Base-by-base conservation (phyloP, 1,140 invertebrate genomes). In the Tenebrio molitor region DNA sequence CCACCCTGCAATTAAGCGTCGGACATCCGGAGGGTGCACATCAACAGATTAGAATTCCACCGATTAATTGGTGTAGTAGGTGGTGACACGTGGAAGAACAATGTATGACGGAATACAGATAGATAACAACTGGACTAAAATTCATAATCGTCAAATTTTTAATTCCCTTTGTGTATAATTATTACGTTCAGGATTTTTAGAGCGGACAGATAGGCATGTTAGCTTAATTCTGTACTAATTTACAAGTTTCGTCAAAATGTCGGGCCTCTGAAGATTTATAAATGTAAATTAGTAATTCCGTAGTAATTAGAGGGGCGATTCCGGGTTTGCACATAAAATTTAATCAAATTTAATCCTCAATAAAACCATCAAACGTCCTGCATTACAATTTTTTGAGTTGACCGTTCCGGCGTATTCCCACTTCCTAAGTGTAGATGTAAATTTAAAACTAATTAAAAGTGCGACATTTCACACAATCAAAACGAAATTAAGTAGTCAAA, bases 401-500 rank as follows among this genome's bases (percentile, higher is more conserved):
- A 39, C 36, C 36, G 12, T 39, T 12, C 2, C 2, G n/a, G 12
- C 58, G 5, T 64, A 5, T 33, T 21, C 7, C 8, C 41, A 12
- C 15, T 71, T 46, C 21, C n/a, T 15, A 65, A 71, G 12, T 46
- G 5, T 15, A 17, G 39, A 65, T 34, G 53, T 71, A 71, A 71
- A 71, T 68, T 74, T 62, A 33, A 53, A 74, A 74, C 72, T 74
- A 74, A 74, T 74, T 74, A 74, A 74, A 74, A 69, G 65, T 69
- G 33, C 53, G 41, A 69, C 66, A 70, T 74, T 74, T 74, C 44
- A 34, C 67, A 74, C 72, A 74, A 74, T 74, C 67, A 69, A 74
- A 74, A 74, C 50, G 64, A 68, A 74, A 74, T 74, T 74, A 74
- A 74, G 72, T 74, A 74, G 72, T 70, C 72, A 74, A 74, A 74